Evolutionary conservation across 1,140 invertebrate genomes (phyloP), one percentile per base, ranked within the genome.

Genomic region (Calosoma granatense): DNA sequence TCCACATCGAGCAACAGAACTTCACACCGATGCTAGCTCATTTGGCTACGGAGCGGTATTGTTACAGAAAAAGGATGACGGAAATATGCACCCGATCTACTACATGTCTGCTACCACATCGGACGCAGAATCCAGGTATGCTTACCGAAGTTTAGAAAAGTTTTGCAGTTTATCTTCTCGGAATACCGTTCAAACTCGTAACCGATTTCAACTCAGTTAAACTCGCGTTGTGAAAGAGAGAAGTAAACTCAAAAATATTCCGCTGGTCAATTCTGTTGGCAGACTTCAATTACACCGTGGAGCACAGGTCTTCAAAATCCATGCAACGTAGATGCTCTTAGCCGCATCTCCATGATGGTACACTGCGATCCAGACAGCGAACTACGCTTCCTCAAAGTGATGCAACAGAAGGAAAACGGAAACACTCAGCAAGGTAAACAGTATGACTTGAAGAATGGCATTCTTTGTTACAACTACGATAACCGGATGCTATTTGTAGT

Each of bases 121-220:
- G n/a, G n/a, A n/a, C 20, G 65, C n/a, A n/a, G n/a, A 72, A 62
- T 30, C 59, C 53, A 66, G 65, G 30, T 79, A 75, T 76, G 0
- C 71, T 80, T 11, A 65, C 78, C 3, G 67, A 68, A 64, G 74
- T 73, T 61, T 81, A 2, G 67, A n/a, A n/a, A n/a, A n/a, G n/a
- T n/a, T n/a, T n/a, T n/a, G n/a, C n/a, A n/a, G n/a, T n/a, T n/a
- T n/a, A n/a, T n/a, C n/a, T n/a, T n/a, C n/a, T n/a, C n/a, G n/a
- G n/a, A n/a, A n/a, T n/a, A n/a, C n/a, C n/a, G n/a, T n/a, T n/a
- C n/a, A n/a, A n/a, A n/a, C n/a, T n/a, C n/a, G n/a, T n/a, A n/a
- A n/a, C n/a, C n/a, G 72, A 71, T 56, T 74, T 70, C 57, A 57
- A 52, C 55, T 70, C 70, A 14, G 68, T 74, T 23, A 56, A 51